These are phyloP conservation scores for Aurelia aurita complex sp. Pacific DNA, from an alignment of 30 jellyfish, hydroid and myxozoan species.

Conservation along the genomic window DNA sequence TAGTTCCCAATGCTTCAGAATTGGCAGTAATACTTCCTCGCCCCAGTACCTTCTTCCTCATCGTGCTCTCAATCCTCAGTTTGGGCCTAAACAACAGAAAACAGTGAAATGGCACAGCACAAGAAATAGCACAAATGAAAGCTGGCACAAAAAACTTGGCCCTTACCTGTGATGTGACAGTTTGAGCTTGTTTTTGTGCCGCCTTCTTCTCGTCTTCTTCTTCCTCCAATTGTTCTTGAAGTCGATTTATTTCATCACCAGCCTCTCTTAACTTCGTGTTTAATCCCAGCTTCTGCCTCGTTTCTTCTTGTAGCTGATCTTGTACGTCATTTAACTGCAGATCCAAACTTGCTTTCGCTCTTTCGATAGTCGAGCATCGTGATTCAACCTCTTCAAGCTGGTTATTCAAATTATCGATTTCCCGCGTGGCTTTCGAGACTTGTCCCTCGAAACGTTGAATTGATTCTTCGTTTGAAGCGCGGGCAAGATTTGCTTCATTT, in stretches of 20 bases:
- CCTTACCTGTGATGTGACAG: constrained; percentile 72
- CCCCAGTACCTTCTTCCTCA: too few relatives aligned
- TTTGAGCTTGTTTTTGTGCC: constrained; percentile 81
- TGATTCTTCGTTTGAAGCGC: constrained; percentile 86
- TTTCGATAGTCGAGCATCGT: constrained; percentile 58
- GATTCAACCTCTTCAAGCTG: constrained; percentile 95
- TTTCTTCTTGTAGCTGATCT: constrained; percentile 93
- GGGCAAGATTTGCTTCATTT: constrained; percentile 83
- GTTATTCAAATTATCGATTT: constrained; percentile 75
- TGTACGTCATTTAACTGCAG: constrained; percentile 56
- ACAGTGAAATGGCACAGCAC: too few relatives aligned
- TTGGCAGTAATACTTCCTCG: too few relatives aligned
- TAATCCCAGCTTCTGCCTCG: constrained; percentile 87
- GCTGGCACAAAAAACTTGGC: too few relatives aligned
- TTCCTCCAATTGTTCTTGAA: constrained; percentile 99
- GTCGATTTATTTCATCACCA: constrained; percentile 95
- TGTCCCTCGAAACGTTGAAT: constrained; percentile 75
- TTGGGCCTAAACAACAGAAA: too few relatives aligned
- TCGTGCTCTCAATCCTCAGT: too few relatives aligned
- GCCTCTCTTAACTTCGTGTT: constrained; percentile 97
- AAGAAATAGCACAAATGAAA: too few relatives aligned
- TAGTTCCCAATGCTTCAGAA: too few relatives aligned
- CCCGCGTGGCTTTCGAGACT: constrained; percentile 75
- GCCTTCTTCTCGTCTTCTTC: constrained; percentile 96
- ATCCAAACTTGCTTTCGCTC: constrained; percentile 63